phyloP scores from a whole-genome alignment of 2,888 invertebrate species.

The Tinea semifulvella region DNA sequence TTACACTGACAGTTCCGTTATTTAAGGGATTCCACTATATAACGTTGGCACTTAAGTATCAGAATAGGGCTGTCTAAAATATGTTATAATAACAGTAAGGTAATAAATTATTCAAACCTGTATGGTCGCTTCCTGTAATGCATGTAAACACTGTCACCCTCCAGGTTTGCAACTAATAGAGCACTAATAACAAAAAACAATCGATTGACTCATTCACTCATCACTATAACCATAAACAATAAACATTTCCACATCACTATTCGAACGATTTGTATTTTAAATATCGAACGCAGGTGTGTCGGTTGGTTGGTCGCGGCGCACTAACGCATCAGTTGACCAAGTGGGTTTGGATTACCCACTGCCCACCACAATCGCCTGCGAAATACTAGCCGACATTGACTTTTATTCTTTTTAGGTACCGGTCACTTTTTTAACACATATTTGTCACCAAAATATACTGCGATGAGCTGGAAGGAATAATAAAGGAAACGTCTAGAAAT shows the following conservation, averaged over 20 bases:
- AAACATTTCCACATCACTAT: background rate
- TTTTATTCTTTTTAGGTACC: no score
- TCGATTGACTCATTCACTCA: background rate
- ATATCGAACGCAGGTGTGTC: constrained; percentile 5
- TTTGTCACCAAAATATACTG: no score
- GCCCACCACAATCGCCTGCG: constrained; percentile 27
- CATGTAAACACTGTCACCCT: constrained; percentile 60
- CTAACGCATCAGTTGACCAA: constrained; percentile 5
- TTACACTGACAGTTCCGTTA: no score
- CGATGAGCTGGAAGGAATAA: no score
- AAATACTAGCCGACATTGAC: constrained; percentile 45
- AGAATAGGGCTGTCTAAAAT: no score
- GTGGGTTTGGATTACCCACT: background rate
- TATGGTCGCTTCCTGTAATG: constrained; percentile 64
- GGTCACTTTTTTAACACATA: no score
- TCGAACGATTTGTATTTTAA: background rate
- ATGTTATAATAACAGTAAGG: no score
- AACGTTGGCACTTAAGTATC: no score
- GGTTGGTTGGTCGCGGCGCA: background rate
- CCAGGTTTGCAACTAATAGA: constrained; percentile 43
- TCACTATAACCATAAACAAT: constrained; percentile 5
- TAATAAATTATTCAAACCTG: constrained; percentile 48
- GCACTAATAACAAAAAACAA: constrained; percentile 1
- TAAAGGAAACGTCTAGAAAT: no score
- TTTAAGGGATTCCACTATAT: no score